Evolutionary conservation across 2,888 invertebrate genomes (phyloP), one percentile per base, ranked within the genome.

Genomic region (Hypomecis atomaria): DNA sequence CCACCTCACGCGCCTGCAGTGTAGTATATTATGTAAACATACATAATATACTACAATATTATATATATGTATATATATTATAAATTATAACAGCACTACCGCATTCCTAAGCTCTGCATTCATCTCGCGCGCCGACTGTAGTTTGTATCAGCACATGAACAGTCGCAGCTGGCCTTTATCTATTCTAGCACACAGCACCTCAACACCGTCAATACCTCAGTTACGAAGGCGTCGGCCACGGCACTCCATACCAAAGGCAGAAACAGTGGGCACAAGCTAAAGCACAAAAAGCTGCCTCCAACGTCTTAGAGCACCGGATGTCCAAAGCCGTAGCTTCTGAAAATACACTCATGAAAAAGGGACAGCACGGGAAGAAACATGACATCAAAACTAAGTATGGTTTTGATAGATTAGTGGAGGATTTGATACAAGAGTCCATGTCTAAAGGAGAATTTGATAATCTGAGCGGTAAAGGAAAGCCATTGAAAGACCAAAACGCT

Each of bases 391-490:
- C 96, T 0, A 96, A 96, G 90, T 95, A 95, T 79, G 97, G 97
- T 0, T 96, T 97, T 75, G 98, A 98, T 70, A 94, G 98, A 59
- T 89, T 98, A 0, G 98, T 98, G 0, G 98, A 98, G 84, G 98
- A 98, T 92, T 92, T 98, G 66, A 98, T 98, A 71, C 97, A 97
- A 77, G 97, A 98, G 81, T 96, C 98, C 0, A 98, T 98, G 95
- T 95, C 96, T 0, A 96, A 95, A 84, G 98, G 98, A 0, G 97
- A 98, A 78, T 98, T 98, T 86, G 96, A 95, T 72, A 97, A 98
- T 85, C 88, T 98, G 5, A 93, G 94, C 37, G 97, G 98, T 0
- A 93, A 93, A 71, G 98, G 98, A 9, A 97, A 98, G 83, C 98
- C 98, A 0, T 87, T 98, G 62, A 91, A 94, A 50, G 87, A 94